Percentiles rank a stretch among this genome's conserved stretches.
phyloP scores from a whole-genome alignment of 2,797 vertebrate genomes.

The Cuculus canorus region DNA sequence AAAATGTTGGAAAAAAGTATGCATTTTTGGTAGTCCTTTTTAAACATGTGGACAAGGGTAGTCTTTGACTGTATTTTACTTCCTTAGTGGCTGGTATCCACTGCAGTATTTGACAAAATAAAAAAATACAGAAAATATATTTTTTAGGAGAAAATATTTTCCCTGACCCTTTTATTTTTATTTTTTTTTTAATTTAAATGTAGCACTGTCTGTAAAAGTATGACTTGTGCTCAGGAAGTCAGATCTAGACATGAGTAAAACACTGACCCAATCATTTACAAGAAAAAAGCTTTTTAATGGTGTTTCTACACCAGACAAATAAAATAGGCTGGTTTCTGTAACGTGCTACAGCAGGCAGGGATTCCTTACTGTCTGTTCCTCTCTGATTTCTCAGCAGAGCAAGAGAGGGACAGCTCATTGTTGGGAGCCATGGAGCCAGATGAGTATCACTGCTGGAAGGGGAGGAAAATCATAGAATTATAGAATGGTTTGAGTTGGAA shows the following conservation, averaged over 20 bases:
- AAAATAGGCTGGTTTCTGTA: not conserved
- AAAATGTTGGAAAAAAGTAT: constrained; percentile 65
- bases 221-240: not conserved
- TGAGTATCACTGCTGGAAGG: accelerated
- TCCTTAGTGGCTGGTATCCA: constrained; percentile 25
- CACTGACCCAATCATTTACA: not conserved
- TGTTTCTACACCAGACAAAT: not conserved
- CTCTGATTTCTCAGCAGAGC: not conserved
- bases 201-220: not conserved
- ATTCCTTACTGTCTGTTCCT: not conserved
- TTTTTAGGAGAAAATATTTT: constrained; percentile 36
- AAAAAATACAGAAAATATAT: constrained; percentile 18
- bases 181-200: not conserved
- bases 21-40: constrained; percentile 51
- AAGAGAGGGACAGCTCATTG: not conserved
- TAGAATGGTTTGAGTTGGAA: too few species aligned
- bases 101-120: constrained; percentile 4
- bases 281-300: not conserved
- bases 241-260: constrained; percentile 17
- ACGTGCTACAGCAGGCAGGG: accelerated
- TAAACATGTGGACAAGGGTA: constrained; percentile 55
- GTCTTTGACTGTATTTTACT: constrained; percentile 50
- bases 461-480: not conserved
- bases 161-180: not conserved
- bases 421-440: not conserved